Evolutionary conservation across 2,888 invertebrate species (phyloP).

Genomic region (Oxystoma pomonae): DNA sequence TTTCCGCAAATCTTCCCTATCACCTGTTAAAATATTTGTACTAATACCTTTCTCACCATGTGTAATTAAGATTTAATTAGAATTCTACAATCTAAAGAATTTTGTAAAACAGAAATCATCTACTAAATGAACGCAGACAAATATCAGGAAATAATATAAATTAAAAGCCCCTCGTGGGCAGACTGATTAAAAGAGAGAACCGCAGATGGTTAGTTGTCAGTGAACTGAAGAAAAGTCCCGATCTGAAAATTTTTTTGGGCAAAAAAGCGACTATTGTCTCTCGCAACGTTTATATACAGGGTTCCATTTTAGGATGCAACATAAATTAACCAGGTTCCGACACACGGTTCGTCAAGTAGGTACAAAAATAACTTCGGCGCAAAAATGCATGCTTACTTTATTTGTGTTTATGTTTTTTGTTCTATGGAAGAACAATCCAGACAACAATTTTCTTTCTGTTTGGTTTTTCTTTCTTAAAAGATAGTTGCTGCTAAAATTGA

Average conservation of each 20-base stretch:
- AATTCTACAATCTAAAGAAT: no score
- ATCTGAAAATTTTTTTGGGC: constrained; percentile 13
- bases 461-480: no score
- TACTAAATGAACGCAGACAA: not conserved
- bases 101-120: no score
- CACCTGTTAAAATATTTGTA: no score
- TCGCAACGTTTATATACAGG: constrained; percentile 22
- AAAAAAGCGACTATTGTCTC: constrained; percentile 24
- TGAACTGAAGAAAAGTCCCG: constrained; percentile 14
- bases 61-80: no score
- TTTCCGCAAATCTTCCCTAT: no score
- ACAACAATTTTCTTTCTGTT: no score
- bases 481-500: no score
- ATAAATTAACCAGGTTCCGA: constrained; percentile 40
- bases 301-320: constrained; percentile 43
- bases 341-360: constrained; percentile 10
- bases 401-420: no score
- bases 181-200: not conserved
- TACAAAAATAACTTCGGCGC: not conserved
- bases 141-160: not conserved
- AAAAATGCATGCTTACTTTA: not conserved
- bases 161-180: not conserved
- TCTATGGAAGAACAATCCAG: no score
- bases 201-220: constrained; percentile 15
- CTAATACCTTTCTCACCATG: no score